Evolutionary conservation across 2,888 invertebrate species (phyloP), one percentile per base, ranked within the genome.

Genomic region (Leistus spinibarbis): DNA sequence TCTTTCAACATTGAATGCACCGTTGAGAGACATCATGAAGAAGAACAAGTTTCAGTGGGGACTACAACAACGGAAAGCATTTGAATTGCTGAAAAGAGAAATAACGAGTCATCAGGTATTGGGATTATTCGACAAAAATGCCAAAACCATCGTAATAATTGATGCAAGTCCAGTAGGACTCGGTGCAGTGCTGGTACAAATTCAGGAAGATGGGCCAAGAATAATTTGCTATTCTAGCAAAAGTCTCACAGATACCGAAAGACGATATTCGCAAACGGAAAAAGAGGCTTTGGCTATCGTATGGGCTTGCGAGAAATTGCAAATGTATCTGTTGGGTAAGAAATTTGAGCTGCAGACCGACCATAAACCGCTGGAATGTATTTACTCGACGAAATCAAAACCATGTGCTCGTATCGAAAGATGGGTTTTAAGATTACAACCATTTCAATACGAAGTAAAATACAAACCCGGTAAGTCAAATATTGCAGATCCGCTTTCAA

Each of bases 1-100:
- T 22, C 54, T 79, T 56, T 76, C 79, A 62, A 62, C 62, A 27
- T 27, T 27, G 7, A 27, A 3, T 62, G 62, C 9, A 16, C 62
- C 10, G 20, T 62, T 62, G 19, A 62, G 20, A 62, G 19, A 62
- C 19, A 3, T 62, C 4, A 62, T 62, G 9, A 62, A 62, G 19
- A 16, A 5, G 19, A 62, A 62, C 9, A 1, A 20, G 2, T 62
- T 62, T 22, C 9, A 62, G 19, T 62, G 62, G 62, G 16, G 19
- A 19, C 3, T 17, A 10, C 3, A 20, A 62, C 62, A 62, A 4
- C 5, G 19, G 10, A 19, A 16, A 3, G 10, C n/a, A 17, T 62
- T 62, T 17, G 1, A 19, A 62, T 13, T 17, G 19, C n/a, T 62
- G 3, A 62, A 62, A 17, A 17, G 19, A 16, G 19, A 22, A 1